Evolutionary conservation across 2,888 invertebrate genomes (phyloP).

Genomic region (Trisateles emortualis): DNA sequence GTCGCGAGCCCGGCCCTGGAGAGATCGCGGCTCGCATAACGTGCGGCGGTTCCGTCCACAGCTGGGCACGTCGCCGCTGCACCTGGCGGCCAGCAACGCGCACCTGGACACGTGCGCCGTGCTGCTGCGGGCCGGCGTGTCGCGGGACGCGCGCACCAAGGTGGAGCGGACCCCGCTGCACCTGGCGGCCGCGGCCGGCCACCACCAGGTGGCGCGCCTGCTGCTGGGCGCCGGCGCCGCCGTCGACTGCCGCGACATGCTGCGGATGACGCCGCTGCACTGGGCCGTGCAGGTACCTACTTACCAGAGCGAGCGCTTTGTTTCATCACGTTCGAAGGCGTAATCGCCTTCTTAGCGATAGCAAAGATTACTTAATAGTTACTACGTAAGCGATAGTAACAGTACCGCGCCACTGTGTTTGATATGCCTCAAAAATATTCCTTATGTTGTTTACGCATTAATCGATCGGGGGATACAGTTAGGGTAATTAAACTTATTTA

Average conservation of each 20-base stretch:
- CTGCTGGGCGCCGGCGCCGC: constrained; percentile 84
- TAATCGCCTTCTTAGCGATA: too few relatives aligned
- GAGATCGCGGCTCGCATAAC: neutral
- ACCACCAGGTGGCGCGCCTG: constrained; percentile 91
- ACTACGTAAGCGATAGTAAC: too few relatives aligned
- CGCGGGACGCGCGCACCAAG: constrained; percentile 96
- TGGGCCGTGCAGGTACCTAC: constrained; percentile 94
- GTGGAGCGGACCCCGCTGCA: constrained; percentile 95
- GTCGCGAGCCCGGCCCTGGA: neutral
- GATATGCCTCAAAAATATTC: too few relatives aligned
- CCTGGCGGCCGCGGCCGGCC: constrained; percentile 95
- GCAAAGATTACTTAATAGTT: too few relatives aligned
- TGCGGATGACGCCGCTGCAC: constrained; percentile 94
- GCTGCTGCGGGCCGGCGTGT: constrained; percentile 94
- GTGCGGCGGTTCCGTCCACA: constrained; percentile 61
- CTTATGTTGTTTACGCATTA: too few relatives aligned
- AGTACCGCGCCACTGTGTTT: too few relatives aligned
- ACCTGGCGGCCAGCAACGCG: constrained; percentile 92
- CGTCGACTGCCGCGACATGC: constrained; percentile 72
- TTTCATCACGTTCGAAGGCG: too few relatives aligned
- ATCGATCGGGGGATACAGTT: too few relatives aligned
- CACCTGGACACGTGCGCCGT: constrained; percentile 93
- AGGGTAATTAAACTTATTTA: too few relatives aligned
- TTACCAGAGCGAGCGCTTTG: too few relatives aligned
- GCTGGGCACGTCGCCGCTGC: constrained; percentile 96